Evolutionary conservation across 2,888 invertebrate species (phyloP), one percentile per base, ranked within the genome.

Genomic region (Ephialtes manifestator): DNA sequence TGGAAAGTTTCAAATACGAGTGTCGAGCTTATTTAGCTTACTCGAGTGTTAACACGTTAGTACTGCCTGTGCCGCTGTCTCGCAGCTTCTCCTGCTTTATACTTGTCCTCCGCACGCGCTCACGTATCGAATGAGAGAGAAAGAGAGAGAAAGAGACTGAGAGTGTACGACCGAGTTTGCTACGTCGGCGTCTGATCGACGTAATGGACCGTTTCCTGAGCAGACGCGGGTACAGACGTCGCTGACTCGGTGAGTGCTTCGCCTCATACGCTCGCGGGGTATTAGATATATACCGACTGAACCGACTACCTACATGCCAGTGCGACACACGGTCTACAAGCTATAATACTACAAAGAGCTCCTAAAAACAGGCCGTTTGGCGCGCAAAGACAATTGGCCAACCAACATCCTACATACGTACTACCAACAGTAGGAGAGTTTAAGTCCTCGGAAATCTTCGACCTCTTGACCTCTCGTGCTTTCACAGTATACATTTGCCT

Each of bases 121-220:
- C 43, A 39, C 65, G 35, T 20, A 18, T 39, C 20, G 68, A 43
- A 71, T 60, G 51, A 15, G 68, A 67, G 77, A 55, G 48, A n/a
- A n/a, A 39, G 77, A 77, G 39, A 67, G 46, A 46, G 70, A 65
- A 70, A 84, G 35, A 55, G 43, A 48, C 85, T 86, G 89, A 86
- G 87, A 76, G 83, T 83, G 80, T 84, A 87, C 87, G 89, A 87
- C 87, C 88, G 89, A 77, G 77, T 84, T 84, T 87, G 84, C 84
- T 82, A 82, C 82, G 84, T 84, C 81, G 86, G 75, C 88, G 89
- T 88, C 89, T 91, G 91, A 91, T 92, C 89, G 87, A 86, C 89
- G 89, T 92, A 92, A 93, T 92, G 92, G 92, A 92, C 90, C 88
- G 92, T 92, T 93, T 93, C 92, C 93, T 92, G 93, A 89, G 89